Base-by-base conservation (phyloP, 1,140 invertebrate species). In the Cydia fagiglandana region DNA sequence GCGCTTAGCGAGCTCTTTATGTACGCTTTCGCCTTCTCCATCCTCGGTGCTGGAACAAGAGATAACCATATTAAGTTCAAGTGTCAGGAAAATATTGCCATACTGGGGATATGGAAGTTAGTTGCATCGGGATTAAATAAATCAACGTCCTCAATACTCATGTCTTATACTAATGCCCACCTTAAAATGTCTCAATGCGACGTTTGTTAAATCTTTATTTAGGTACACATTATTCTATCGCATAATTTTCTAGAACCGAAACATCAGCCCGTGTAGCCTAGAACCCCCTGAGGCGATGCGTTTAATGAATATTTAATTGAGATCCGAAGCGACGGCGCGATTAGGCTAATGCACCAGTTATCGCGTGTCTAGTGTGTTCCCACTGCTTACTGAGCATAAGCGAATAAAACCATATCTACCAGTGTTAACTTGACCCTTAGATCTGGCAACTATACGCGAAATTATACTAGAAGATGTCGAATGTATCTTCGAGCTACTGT, bases 21-120 rank as follows among this genome's bases (percentile, higher is more conserved):
- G 85, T 94, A 94, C 73, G 94, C 94, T 87, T 94, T 94, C 84
- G 94, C 94, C 86, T 94, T 94, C 93, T 94, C 94, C 94, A 94
- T 94, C 89, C 89, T 93, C 83, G 77, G 80, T 77, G 79, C 88
- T 86, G 79, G 24, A 82, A 85, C 78, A 84, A 83, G 34, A 77
- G 38, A 17, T 53, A 75, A 64, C 15, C 28, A 61, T 17, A 64
- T 30, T 17, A 56, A n/a, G 15, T 4, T 47, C 12, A 47, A 56
- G n/a, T 56, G 53, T 17, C 53, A 56, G 6, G 41, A 45, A 13
- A 7, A 38, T 38, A 45, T 41, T 10, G 9, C 9, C 38, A 41
- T 41, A 9, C 38, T 41, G 38, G 38, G 7, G 38, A 34, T 10
- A 41, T 41, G 38, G 34, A 34, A 5, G 5, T 6, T 34, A 34